These are phyloP conservation scores for Chloroclystis v-ata DNA, from an alignment of 2,888 invertebrate genomes.

Conservation along the genomic window DNA sequence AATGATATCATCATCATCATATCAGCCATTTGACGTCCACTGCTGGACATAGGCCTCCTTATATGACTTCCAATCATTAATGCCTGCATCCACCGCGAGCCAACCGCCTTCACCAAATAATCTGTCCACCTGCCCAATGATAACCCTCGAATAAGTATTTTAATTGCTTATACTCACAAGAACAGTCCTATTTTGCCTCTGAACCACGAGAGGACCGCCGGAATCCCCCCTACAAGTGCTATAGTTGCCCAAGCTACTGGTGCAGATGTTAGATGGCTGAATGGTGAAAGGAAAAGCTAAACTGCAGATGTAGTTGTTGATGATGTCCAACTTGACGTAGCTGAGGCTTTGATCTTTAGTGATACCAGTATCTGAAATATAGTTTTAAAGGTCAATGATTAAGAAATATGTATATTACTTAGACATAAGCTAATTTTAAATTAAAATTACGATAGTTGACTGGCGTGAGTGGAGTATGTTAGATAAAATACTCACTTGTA, in stretches of 20 bases:
- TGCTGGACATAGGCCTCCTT: no score
- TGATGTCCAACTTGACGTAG: constrained; percentile 37
- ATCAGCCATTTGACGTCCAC: no score
- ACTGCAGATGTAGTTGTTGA: constrained; percentile 37
- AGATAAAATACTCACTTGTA: constrained; percentile 5
- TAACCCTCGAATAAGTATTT: no score
- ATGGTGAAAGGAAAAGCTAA: constrained; percentile 35
- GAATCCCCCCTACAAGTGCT: constrained; percentile 50
- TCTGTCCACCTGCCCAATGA: no score
- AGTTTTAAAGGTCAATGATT: background rate
- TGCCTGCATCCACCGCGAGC: no score
- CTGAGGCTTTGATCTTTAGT: constrained; percentile 31
- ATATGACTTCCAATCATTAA: no score
- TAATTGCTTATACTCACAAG: constrained; percentile 40
- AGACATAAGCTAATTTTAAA: no score
- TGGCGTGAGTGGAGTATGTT: no score
- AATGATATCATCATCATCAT: no score
- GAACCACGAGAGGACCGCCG: constrained; percentile 46
- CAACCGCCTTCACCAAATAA: no score
- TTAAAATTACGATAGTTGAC: no score
- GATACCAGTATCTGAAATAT: constrained; percentile 31
- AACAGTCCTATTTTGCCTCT: constrained; percentile 27
- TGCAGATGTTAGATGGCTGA: constrained; percentile 42
- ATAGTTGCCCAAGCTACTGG: constrained; percentile 38
- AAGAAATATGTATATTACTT: no score